Percentiles rank a stretch among this genome's conserved stretches.
Conservation (phyloP, 1,140 invertebrate genomes). For the Hylyphantes graminicola region DNA sequence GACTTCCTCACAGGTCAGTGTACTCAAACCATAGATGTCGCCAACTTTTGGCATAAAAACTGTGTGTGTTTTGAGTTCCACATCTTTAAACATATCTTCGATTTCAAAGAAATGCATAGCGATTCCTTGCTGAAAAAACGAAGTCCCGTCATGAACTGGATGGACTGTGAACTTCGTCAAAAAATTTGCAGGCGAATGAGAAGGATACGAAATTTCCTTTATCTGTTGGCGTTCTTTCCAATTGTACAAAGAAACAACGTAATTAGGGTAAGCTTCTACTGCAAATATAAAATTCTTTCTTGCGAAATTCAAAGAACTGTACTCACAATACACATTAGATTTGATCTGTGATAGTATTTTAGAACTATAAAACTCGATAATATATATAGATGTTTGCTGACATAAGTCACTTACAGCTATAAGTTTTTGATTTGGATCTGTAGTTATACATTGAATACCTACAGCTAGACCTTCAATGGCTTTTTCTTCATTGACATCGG, state of each 20-base stretch:
- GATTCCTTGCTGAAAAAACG: conserved; percentile 5
- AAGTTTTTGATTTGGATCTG: neutral
- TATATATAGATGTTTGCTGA: neutral
- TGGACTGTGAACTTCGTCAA: neutral
- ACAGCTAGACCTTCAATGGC: neutral
- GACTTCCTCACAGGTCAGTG: neutral
- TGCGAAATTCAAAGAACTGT: neutral
- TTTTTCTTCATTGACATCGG: neutral
- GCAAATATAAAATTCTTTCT: conserved; percentile 1
- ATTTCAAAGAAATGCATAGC: conserved; percentile 30
- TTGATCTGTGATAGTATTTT: neutral
- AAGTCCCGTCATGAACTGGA: neutral
- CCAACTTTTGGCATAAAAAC: conserved; percentile 7
- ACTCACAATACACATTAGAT: neutral
- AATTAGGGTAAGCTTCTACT: neutral
- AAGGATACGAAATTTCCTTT: neutral
- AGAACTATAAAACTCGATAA: neutral
- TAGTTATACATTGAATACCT: conserved; percentile 13
- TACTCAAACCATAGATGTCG: conserved; percentile 3
- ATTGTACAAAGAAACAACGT: conserved; percentile 12
- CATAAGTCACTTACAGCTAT: conserved; percentile 9
- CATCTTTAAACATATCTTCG: neutral
- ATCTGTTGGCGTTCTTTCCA: neutral
- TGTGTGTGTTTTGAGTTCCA: neutral
- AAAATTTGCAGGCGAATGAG: neutral